Percentiles rank a stretch among this genome's conserved stretches.
Evolutionary conservation across 2,797 vertebrate species (phyloP).

Genomic region (Salmo trutta): DNA sequence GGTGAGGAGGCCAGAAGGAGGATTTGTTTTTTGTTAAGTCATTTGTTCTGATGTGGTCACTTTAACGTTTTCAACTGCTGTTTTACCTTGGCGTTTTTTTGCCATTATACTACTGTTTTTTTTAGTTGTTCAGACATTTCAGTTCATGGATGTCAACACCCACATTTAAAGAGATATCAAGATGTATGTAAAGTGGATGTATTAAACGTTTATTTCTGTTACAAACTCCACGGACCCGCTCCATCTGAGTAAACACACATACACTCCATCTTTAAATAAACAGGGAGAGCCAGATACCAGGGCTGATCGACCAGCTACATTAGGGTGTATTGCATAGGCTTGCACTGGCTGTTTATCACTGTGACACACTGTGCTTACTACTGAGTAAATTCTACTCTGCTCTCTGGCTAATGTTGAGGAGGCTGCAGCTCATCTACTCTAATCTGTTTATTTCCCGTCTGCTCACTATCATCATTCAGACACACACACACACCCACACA

Average conservation of each 20-base stretch:
- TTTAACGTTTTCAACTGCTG: not conserved
- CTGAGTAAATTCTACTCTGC: not conserved
- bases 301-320: conserved; percentile 18
- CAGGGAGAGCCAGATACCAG: not conserved
- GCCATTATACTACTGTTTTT: not conserved
- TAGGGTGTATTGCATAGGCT: conserved; percentile 10
- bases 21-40: not conserved
- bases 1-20: not conserved
- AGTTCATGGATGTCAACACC: not conserved
- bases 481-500: too few relatives aligned
- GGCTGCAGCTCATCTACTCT: not conserved
- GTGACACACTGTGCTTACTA: conserved; percentile 14
- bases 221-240: not conserved
- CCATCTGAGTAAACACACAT: not conserved
- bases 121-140: not conserved
- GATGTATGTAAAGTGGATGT: not conserved
- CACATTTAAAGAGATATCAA: not conserved
- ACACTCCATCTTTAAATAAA: not conserved
- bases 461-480: not conserved
- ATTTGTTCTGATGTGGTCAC: not conserved
- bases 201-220: not conserved
- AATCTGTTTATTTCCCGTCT: not conserved
- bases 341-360: conserved; percentile 11
- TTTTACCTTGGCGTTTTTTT: not conserved
- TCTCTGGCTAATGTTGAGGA: conserved; percentile 10